Evolutionary conservation across 2,797 vertebrate species (phyloP).

Genomic region (Aeoliscus strigatus): DNA sequence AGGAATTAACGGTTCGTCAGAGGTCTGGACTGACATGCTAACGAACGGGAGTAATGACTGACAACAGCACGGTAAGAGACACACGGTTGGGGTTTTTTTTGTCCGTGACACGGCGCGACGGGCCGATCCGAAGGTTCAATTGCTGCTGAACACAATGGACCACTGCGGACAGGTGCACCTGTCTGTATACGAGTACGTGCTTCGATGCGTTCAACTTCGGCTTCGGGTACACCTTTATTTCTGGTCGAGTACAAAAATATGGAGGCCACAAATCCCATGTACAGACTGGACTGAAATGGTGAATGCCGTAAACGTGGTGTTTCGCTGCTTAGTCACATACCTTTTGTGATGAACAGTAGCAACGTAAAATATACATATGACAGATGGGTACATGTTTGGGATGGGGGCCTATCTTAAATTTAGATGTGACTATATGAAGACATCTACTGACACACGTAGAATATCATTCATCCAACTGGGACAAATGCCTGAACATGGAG

Average conservation of each 20-base stretch:
- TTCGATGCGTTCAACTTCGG: constrained; percentile 56
- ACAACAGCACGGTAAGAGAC: constrained; percentile 67
- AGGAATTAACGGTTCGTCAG: constrained; percentile 65
- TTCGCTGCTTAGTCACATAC: constrained; percentile 63
- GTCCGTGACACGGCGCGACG: constrained; percentile 14
- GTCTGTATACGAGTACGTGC: constrained; percentile 59
- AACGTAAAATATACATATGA: constrained; percentile 8
- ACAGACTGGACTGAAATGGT: constrained; percentile 16
- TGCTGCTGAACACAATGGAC: constrained; percentile 55
- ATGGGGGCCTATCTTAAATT: constrained; percentile 4
- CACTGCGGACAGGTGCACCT: constrained; percentile 75
- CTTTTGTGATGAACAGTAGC: constrained; percentile 43
- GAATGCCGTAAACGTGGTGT: constrained; percentile 46
- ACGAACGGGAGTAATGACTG: constrained; percentile 67
- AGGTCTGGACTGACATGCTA: constrained; percentile 54
- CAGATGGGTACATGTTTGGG: constrained; percentile 12
- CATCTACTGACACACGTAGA: constrained; percentile 17
- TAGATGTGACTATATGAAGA: constrained; percentile 14
- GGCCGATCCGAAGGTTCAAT: constrained; percentile 38
- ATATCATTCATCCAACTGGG: constrained; percentile 33
- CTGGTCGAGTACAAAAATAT: constrained; percentile 31
- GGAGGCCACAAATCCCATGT: constrained; percentile 43
- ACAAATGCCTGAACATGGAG: constrained; percentile 27
- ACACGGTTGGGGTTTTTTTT: constrained; percentile 1
- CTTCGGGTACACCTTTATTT: constrained; percentile 35